phyloP scores from a whole-genome alignment of 2,888 invertebrate genomes.

The Drosophila quinaria region DNA sequence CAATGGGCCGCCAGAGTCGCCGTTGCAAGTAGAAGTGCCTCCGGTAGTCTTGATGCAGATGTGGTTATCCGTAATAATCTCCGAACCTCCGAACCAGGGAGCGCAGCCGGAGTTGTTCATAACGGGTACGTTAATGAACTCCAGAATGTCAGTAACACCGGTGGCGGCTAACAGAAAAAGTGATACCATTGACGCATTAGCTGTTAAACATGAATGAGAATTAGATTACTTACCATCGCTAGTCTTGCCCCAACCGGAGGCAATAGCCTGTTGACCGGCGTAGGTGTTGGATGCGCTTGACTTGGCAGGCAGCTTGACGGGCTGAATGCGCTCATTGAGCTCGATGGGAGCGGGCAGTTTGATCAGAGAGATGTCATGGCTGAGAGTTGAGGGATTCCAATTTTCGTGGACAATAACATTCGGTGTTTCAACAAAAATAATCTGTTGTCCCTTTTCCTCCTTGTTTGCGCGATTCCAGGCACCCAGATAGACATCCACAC shows the following conservation, averaged over 20 bases:
- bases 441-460: constrained; percentile 70
- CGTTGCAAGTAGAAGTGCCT: constrained; percentile 80
- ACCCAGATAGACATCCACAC: constrained; percentile 80
- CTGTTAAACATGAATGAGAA: too few relatives aligned
- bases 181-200: not conserved
- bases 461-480: constrained; percentile 71
- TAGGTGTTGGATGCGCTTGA: constrained; percentile 57
- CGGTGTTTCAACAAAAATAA: constrained; percentile 57
- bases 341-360: constrained; percentile 83
- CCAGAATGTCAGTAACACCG: constrained; percentile 66
- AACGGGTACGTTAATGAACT: constrained; percentile 65
- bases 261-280: constrained; percentile 60
- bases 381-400: constrained; percentile 77
- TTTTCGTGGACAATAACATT: constrained; percentile 83
- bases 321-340: constrained; percentile 76
- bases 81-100: constrained; percentile 61
- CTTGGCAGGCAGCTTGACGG: constrained; percentile 70
- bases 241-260: constrained; percentile 83
- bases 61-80: constrained; percentile 45
- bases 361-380: constrained; percentile 86
- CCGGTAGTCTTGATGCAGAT: constrained; percentile 80
- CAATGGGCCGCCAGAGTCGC: constrained; percentile 84
- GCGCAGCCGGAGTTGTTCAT: constrained; percentile 69
- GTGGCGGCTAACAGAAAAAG: constrained; percentile 39
- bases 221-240: constrained; percentile 67